Conservation (phyloP, 1,140 invertebrate genomes). For the Eulimnadia texana region DNA sequence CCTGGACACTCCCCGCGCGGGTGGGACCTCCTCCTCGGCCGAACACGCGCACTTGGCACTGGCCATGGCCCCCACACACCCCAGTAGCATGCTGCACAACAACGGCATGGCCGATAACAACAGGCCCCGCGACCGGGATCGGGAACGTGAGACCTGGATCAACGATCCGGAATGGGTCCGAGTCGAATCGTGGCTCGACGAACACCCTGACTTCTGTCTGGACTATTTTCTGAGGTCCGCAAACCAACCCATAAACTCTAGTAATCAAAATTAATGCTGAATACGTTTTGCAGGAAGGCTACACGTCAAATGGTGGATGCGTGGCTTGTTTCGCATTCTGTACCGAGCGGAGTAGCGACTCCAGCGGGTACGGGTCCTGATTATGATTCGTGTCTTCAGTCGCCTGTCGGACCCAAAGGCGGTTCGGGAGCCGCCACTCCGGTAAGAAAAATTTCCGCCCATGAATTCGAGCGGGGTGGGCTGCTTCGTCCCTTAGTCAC, state of each 20-base stretch:
- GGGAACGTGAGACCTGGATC: slow-evolving; percentile 15
- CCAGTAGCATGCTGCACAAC: background rate
- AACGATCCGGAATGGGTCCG: slow-evolving; percentile 66
- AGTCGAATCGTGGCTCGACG: slow-evolving; percentile 87
- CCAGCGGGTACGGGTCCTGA: slow-evolving; percentile 19
- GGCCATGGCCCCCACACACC: background rate
- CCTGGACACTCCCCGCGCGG: background rate
- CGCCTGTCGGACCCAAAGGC: slow-evolving; percentile 22
- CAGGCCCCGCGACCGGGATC: slow-evolving; percentile 3
- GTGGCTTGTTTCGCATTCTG: slow-evolving; percentile 76
- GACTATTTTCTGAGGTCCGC: slow-evolving; percentile 80
- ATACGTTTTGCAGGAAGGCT: slow-evolving; percentile 53
- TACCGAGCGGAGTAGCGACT: slow-evolving; percentile 36
- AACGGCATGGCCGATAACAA: background rate
- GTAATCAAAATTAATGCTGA: background rate
- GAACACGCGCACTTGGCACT: background rate
- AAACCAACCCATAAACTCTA: background rate
- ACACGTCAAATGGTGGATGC: slow-evolving; percentile 77
- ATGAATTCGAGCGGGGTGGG: slow-evolving; percentile 85
- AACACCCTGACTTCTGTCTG: slow-evolving; percentile 85
- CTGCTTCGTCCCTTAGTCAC: slow-evolving; percentile 79
- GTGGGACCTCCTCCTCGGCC: background rate
- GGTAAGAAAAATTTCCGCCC: slow-evolving; percentile 86
- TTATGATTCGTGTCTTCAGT: background rate
- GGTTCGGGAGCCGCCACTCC: slow-evolving; percentile 73